Percentiles rank a stretch among this genome's conserved stretches.
Conservation (phyloP, 2,888 invertebrate genomes). For the Orthosia cruda region DNA sequence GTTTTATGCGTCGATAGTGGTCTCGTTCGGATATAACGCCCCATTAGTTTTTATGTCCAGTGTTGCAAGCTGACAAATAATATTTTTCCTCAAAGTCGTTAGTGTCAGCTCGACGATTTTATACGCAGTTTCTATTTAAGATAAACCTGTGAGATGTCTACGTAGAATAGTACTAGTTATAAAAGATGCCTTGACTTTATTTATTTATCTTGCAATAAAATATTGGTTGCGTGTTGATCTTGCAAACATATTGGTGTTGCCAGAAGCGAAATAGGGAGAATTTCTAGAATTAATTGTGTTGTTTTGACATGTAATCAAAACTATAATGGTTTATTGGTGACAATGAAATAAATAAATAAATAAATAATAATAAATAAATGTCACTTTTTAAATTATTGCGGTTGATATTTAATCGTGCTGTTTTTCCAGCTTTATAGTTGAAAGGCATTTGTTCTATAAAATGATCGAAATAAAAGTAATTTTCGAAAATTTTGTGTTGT, state of each 20-base stretch:
- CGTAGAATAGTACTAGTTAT: slow-evolving; percentile 47
- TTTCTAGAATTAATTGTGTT: slow-evolving; percentile 33
- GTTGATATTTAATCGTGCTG: background rate
- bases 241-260: slow-evolving; percentile 53
- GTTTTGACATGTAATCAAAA: slow-evolving; percentile 40
- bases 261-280: slow-evolving; percentile 32
- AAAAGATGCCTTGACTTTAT: slow-evolving; percentile 30
- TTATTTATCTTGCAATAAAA: slow-evolving; percentile 47
- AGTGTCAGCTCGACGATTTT: slow-evolving; percentile 69
- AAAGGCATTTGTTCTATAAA: too few relatives aligned
- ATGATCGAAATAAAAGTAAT: too few relatives aligned
- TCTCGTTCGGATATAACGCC: slow-evolving; percentile 77
- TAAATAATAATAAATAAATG: too few relatives aligned
- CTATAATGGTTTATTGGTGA: background rate
- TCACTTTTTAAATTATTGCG: background rate
- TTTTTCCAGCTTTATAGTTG: too few relatives aligned
- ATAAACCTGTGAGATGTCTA: slow-evolving; percentile 58
- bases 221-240: slow-evolving; percentile 51
- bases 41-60: slow-evolving; percentile 84
- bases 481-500: too few relatives aligned
- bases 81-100: slow-evolving; percentile 69
- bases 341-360: too few relatives aligned
- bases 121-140: slow-evolving; percentile 71
- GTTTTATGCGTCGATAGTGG: slow-evolving; percentile 79
- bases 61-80: slow-evolving; percentile 76